phyloP scores from a whole-genome alignment of 2,888 invertebrate species.

The Campoletis raptor region DNA sequence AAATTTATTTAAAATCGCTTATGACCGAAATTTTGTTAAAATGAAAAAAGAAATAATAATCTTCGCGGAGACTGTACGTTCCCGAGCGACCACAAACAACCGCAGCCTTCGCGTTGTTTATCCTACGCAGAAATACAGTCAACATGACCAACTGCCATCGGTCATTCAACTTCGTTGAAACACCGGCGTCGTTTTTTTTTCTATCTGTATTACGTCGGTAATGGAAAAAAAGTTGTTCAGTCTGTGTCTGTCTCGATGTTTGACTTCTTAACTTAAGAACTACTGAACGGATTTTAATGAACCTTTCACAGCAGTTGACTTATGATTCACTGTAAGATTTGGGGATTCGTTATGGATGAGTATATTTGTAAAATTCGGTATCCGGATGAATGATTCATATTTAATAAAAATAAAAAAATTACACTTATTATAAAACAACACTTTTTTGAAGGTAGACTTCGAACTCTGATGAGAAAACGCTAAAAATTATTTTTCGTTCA shows the following conservation, averaged over 20 bases:
- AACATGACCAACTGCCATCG: conserved; percentile 17
- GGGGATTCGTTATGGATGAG: too few relatives aligned
- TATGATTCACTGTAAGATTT: neutral
- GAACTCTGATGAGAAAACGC: too few relatives aligned
- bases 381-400: too few relatives aligned
- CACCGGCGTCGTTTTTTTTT: conserved; percentile 6
- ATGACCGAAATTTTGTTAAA: neutral
- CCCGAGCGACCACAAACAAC: neutral
- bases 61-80: neutral
- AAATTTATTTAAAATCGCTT: neutral
- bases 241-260: neutral
- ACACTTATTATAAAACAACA: too few relatives aligned
- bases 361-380: too few relatives aligned
- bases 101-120: neutral
- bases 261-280: neutral
- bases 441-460: too few relatives aligned
- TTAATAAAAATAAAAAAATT: too few relatives aligned
- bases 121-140: conserved; percentile 33
- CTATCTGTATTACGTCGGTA: neutral
- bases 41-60: neutral
- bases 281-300: neutral
- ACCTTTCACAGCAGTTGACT: neutral
- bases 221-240: neutral
- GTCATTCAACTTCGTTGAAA: conserved; percentile 48
- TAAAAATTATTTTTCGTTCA: too few relatives aligned